Base-by-base conservation (phyloP, 1,140 invertebrate genomes). In the Cyclargus thomasi region DNA sequence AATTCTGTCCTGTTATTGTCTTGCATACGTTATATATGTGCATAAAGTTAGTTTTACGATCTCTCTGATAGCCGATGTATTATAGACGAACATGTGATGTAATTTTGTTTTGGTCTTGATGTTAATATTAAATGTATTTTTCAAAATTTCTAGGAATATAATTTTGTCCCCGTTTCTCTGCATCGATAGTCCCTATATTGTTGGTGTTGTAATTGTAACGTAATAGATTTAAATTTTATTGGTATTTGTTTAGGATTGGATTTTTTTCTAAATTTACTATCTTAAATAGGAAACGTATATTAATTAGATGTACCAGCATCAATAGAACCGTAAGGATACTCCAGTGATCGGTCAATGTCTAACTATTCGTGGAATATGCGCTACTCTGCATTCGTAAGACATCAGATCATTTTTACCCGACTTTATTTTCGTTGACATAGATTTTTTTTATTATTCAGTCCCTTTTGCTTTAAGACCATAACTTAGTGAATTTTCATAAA, bases 21-120 rank as follows among this genome's bases (percentile, higher is more conserved):
- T 90, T 90, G 87, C 82, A 79, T 76, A 81, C 82, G 83, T 87
- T 80, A 76, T 90, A 70, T 88, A 86, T 90, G 87, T 90, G 87
- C 85, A 90, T 89, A 83, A 81, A 87, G 81, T 86, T 90, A 88
- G 87, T 81, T 85, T 83, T 86, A 84, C 83, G 62, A 80, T 79
- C 82, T 87, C 80, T 85, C 82, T 86, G 80, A 88, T 88, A 88
- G 86, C 72, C 74, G 75, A 85, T 83, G 79, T 79, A 71, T 82
- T 82, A 80, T 77, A 83, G 75, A 85, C 77, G 83, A 74, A 85
- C 78, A 74, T 86, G 83, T 87, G 78, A 82, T 88, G 85, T 86
- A 75, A 72, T 82, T 85, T 85, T 86, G 80, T 85, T 83, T 88
- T 86, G 81, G 80, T 90, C 82, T 87, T 86, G 86, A 85, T 83